Evolutionary conservation across 2,888 invertebrate species (phyloP), one percentile per base, ranked within the genome.

Genomic region (Lasioglossum villosulum): DNA sequence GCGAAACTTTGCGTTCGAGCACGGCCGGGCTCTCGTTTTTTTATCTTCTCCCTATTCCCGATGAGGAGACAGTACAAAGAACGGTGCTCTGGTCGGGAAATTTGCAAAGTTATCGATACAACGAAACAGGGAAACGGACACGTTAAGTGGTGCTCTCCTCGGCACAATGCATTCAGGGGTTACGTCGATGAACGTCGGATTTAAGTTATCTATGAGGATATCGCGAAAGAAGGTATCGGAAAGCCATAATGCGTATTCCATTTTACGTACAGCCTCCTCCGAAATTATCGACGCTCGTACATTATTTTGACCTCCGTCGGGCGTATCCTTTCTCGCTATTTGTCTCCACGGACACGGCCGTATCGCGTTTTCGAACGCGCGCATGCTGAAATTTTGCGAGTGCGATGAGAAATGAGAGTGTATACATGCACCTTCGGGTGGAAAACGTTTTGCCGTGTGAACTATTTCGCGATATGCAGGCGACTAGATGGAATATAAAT

Each of bases 201-300:
- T 82, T 63, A 42, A 75, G 68, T 87, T 84, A 87, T 82, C 72
- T 73, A 75, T 19, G 77, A 45, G 42, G 14, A 45, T 75, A 52
- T 27, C 63, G 68, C 75, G 72, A 63, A 52, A 66, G 82, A 42
- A 66, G 37, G 63, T 78, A 87, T 87, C 80, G 87, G 78, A 80
- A 87, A 80, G 68, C 82, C 78, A 86, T 87, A 87, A 87, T 75
- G 59, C 72, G 83, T 74, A 59, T 83, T 83, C 74, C 66, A 74
- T 82, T 80, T 39, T 27, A 5, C 14, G 23, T 52, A 23, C 23
- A 45, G 56, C 77, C 78, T 82, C 63, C 73, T 75, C 63, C 66
- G 68, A 78, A 87, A 82, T 84, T 84, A 87, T 87, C 73, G 45
- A 71, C 56, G 27, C 78, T 78, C 39, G 70, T 37, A 71, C 66